Conservation (phyloP, 2,888 invertebrate genomes). For the Cryptophagus acutangulus region DNA sequence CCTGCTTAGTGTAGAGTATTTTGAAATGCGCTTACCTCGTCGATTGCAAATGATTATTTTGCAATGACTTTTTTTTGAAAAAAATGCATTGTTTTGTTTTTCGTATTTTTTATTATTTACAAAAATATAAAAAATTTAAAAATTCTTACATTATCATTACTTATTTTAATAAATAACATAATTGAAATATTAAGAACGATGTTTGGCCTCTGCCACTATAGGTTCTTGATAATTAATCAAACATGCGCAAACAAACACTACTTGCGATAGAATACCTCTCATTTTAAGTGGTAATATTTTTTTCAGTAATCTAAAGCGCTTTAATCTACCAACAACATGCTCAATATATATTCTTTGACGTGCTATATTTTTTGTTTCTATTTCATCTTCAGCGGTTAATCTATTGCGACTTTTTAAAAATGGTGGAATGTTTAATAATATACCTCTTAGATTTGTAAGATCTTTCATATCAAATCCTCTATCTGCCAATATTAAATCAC, state of each 20-base stretch:
- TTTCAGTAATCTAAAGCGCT: slow-evolving; percentile 19
- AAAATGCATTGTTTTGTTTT: too few relatives aligned
- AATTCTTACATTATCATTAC: too few relatives aligned
- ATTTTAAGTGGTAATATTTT: slow-evolving; percentile 20
- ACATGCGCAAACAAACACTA: slow-evolving; percentile 24
- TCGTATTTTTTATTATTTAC: too few relatives aligned
- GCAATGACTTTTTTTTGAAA: too few relatives aligned
- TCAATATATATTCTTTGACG: slow-evolving; percentile 26
- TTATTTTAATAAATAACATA: too few relatives aligned
- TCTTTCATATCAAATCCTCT: slow-evolving; percentile 15
- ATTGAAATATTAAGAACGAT: too few relatives aligned
- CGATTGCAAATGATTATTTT: too few relatives aligned
- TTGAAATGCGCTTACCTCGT: slow-evolving; percentile 13
- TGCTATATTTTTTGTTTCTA: slow-evolving; percentile 24
- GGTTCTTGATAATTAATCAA: slow-evolving; percentile 23
- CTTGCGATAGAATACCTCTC: slow-evolving; percentile 19
- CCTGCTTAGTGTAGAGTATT: slow-evolving; percentile 8
- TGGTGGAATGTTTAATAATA: slow-evolving; percentile 12
- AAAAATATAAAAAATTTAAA: too few relatives aligned
- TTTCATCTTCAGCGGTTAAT: slow-evolving; percentile 23
- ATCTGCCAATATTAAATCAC: slow-evolving; percentile 26
- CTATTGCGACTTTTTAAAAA: slow-evolving; percentile 21
- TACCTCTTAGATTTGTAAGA: not conserved
- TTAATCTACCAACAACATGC: slow-evolving; percentile 21
- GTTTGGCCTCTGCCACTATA: not conserved